These are phyloP conservation scores for Periophthalmus magnuspinnatus DNA, from an alignment of 2,797 vertebrate species.

Conservation along the genomic window DNA sequence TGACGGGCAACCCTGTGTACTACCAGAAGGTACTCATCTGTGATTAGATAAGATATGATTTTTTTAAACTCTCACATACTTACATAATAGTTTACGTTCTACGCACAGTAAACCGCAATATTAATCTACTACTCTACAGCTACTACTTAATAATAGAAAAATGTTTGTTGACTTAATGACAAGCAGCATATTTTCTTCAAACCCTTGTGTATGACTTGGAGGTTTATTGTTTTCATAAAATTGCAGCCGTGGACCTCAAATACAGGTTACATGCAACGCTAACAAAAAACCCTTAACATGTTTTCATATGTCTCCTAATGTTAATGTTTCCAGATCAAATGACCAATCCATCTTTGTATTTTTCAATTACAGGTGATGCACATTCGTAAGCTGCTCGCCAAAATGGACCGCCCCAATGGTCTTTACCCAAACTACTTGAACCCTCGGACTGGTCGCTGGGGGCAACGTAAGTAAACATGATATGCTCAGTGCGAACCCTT, in stretches of 20 bases:
- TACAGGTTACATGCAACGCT: background rate
- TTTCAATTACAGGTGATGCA: slow-evolving; percentile 89
- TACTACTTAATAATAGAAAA: background rate
- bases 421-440: slow-evolving; percentile 99
- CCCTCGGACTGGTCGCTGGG: slow-evolving; percentile 97
- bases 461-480: slow-evolving; percentile 88
- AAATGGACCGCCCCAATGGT: slow-evolving; percentile 98
- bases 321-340: background rate
- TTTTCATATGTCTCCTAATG: too few relatives aligned
- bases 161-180: too few relatives aligned
- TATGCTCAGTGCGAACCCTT: background rate
- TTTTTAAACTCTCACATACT: background rate
- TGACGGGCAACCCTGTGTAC: slow-evolving; percentile 93
- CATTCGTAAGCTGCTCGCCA: slow-evolving; percentile 95
- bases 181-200: background rate
- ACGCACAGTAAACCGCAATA: background rate
- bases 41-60: too few relatives aligned
- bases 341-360: slow-evolving; percentile 20
- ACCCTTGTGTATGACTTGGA: background rate
- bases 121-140: background rate
- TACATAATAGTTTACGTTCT: background rate
- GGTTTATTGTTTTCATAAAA: background rate
- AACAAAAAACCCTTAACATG: background rate
- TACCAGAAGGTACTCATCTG: slow-evolving; percentile 86
- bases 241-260: background rate